phyloP scores from a whole-genome alignment of 2,888 invertebrate genomes.

The Scaptodrosophila latifasciaeformis region DNA sequence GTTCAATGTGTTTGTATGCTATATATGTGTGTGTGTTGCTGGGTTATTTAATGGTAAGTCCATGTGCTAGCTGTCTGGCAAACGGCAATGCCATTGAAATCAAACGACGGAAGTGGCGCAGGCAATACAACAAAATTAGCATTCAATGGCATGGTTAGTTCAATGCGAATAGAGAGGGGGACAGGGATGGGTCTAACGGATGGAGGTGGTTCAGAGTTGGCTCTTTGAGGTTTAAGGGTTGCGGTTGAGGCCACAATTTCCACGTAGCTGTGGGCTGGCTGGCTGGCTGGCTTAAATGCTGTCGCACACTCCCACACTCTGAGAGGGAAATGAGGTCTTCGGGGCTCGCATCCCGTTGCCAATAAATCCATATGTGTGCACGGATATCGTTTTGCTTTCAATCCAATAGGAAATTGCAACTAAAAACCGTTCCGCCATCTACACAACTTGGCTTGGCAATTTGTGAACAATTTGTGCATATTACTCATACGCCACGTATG shows the following conservation, averaged over 20 bases:
- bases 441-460: slow-evolving; percentile 17
- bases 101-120: slow-evolving; percentile 58
- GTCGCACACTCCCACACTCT: slow-evolving; percentile 12
- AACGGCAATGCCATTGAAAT: slow-evolving; percentile 50
- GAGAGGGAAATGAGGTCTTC: slow-evolving; percentile 43
- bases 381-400: slow-evolving; percentile 55
- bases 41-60: slow-evolving; percentile 33
- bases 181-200: slow-evolving; percentile 10
- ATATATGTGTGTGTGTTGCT: slow-evolving; percentile 6
- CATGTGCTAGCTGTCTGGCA: slow-evolving; percentile 19
- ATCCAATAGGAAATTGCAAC: slow-evolving; percentile 59
- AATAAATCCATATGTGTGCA: slow-evolving; percentile 13
- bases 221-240: slow-evolving; percentile 1
- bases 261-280: neutral
- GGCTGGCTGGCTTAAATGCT: slow-evolving; percentile 25
- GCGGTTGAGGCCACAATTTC: slow-evolving; percentile 5
- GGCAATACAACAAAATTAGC: slow-evolving; percentile 49
- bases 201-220: slow-evolving; percentile 1
- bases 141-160: slow-evolving; percentile 40
- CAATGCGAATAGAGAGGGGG: slow-evolving; percentile 11
- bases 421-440: slow-evolving; percentile 18
- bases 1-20: neutral
- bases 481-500: slow-evolving; percentile 30
- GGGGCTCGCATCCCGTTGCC: slow-evolving; percentile 2
- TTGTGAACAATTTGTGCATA: slow-evolving; percentile 30